A percentile compares a stretch with the other conserved stretches of the same genome.
phyloP scores from a whole-genome alignment of 1,140 invertebrate genomes.

The Polypedilum pembai region DNA sequence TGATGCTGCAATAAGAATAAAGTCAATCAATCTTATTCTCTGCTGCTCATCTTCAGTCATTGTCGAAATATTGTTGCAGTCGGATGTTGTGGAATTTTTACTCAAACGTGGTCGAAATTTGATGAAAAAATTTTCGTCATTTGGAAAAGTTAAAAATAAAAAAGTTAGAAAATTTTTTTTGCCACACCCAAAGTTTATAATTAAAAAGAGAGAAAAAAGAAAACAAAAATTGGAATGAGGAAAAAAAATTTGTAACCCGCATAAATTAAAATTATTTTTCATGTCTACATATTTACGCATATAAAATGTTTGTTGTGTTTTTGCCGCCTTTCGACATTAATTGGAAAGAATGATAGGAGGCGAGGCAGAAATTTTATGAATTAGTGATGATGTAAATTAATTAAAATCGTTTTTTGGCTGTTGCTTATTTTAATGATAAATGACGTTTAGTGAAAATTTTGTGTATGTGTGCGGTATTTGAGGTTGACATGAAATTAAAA shows the following conservation, averaged over 20 bases:
- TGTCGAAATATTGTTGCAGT: not conserved
- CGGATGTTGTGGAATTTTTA: not conserved
- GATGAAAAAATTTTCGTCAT: not conserved
- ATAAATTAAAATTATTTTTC: not conserved
- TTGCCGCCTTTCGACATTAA: conserved; percentile 4
- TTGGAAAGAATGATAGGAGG: not conserved
- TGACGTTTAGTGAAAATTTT: not conserved
- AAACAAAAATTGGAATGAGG: too few species aligned
- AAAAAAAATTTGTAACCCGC: not conserved
- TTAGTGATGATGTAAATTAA: conserved; percentile 19
- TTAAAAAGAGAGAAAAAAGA: not conserved
- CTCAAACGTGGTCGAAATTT: not conserved
- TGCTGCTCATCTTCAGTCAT: not conserved
- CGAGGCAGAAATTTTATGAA: not conserved
- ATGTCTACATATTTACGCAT: not conserved
- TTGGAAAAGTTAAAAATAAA: not conserved
- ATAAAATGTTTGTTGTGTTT: not conserved
- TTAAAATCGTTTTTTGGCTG: not conserved
- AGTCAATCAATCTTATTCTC: too few species aligned
- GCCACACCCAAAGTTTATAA: not conserved
- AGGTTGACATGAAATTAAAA: not conserved
- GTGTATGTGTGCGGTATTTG: not conserved
- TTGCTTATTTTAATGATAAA: not conserved
- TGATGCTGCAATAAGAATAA: too few species aligned
- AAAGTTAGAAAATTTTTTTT: not conserved